Evolutionary conservation across 2,113 vertebrate species (phyloP).

Genomic region (Rhinopomastus cyanomelas): DNA sequence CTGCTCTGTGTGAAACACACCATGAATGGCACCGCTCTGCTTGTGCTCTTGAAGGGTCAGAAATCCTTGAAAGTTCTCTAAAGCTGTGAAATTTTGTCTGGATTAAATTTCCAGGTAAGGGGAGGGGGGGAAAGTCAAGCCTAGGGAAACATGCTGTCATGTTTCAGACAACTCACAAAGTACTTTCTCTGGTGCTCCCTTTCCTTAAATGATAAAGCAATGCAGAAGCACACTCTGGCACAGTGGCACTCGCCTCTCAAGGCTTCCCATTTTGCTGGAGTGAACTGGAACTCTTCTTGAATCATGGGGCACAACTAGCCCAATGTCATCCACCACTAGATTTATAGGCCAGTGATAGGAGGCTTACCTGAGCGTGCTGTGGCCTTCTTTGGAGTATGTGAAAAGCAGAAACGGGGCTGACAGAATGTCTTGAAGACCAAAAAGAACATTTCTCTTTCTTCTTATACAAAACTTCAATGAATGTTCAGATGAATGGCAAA

Average conservation of each 20-base stretch:
- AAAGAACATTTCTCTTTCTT: not conserved
- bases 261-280: not conserved
- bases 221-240: not conserved
- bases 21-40: not conserved
- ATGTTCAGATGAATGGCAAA: not conserved
- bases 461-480: not conserved
- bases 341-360: not conserved
- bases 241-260: not conserved
- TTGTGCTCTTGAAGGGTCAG: not conserved
- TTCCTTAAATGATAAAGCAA: not conserved
- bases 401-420: not conserved
- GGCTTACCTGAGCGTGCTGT: not conserved
- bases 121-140: not conserved
- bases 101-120: not conserved
- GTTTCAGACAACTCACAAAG: not conserved
- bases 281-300: not conserved
- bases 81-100: not conserved
- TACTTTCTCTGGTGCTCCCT: not conserved
- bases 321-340: not conserved
- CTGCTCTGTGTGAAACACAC: not conserved
- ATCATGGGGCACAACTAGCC: not conserved
- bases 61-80: not conserved
- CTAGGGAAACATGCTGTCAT: not conserved
- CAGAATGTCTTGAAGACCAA: not conserved
- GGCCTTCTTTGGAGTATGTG: rapidly evolving